A percentile compares a stretch with the other conserved stretches of the same genome.
Conservation (phyloP, 2,888 invertebrate species). For the Phengaris alcon region DNA sequence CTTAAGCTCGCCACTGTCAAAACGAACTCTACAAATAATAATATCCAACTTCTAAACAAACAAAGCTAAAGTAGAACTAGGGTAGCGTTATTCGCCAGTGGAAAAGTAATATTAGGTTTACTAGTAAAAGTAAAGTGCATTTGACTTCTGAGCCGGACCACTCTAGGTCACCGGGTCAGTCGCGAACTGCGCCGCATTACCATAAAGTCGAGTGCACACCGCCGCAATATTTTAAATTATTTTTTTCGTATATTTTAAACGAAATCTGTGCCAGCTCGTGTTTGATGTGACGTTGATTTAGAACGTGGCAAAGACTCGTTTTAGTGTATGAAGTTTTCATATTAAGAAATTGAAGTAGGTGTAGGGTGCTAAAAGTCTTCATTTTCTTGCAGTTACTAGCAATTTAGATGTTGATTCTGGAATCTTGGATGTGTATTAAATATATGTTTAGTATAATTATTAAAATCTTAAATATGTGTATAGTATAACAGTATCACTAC, state of each 20-base stretch:
- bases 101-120: conserved; percentile 7
- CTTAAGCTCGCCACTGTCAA: no score
- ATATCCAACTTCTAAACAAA: no score
- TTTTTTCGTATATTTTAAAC: conserved; percentile 12
- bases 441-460: no score
- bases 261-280: conserved; percentile 2
- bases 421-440: no score
- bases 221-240: not conserved
- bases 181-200: not conserved
- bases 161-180: conserved; percentile 4
- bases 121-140: conserved; percentile 10
- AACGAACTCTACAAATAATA: no score
- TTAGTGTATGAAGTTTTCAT: not conserved
- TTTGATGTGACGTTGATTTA: not conserved
- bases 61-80: no score
- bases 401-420: no score
- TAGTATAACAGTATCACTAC: no score
- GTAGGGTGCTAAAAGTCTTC: no score
- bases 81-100: not conserved
- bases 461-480: no score
- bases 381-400: no score
- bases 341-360: no score
- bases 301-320: not conserved
- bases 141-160: not conserved
- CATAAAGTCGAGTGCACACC: conserved; percentile 16